Conservation (phyloP, 1,140 invertebrate species). For the Physella acuta region DNA sequence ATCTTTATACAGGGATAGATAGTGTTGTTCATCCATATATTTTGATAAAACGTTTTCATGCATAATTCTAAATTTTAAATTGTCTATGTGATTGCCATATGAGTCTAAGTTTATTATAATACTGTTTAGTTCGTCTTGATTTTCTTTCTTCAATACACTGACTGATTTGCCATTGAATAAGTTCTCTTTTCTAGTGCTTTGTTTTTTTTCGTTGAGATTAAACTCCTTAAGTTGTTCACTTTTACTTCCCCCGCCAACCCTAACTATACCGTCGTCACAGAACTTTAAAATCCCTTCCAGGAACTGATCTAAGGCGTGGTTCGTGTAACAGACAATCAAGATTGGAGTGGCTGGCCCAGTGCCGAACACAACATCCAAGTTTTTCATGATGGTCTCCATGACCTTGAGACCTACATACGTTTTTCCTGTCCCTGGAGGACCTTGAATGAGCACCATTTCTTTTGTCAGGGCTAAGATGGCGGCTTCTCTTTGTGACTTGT, state of each 20-base stretch:
- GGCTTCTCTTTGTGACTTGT: slow-evolving; percentile 48
- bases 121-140: not conserved
- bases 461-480: slow-evolving; percentile 60
- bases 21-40: not conserved
- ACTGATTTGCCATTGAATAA: not conserved
- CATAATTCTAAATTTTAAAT: not conserved
- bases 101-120: not conserved
- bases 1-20: not conserved
- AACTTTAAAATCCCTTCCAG: slow-evolving; percentile 66
- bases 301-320: slow-evolving; percentile 63
- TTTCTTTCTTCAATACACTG: not conserved
- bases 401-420: slow-evolving; percentile 56
- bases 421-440: slow-evolving; percentile 37
- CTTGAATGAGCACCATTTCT: slow-evolving; percentile 74
- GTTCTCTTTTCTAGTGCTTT: slow-evolving; percentile 16
- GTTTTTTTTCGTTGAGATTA: slow-evolving; percentile 27
- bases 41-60: not conserved
- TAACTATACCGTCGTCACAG: slow-evolving; percentile 58
- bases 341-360: slow-evolving; percentile 64
- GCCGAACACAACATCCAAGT: slow-evolving; percentile 31
- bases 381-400: slow-evolving; percentile 53
- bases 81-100: not conserved
- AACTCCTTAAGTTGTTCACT: slow-evolving; percentile 45
- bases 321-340: slow-evolving; percentile 81
- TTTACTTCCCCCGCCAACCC: no score